Base-by-base conservation (phyloP, 2,888 invertebrate species). In the Uropetala carovei region DNA sequence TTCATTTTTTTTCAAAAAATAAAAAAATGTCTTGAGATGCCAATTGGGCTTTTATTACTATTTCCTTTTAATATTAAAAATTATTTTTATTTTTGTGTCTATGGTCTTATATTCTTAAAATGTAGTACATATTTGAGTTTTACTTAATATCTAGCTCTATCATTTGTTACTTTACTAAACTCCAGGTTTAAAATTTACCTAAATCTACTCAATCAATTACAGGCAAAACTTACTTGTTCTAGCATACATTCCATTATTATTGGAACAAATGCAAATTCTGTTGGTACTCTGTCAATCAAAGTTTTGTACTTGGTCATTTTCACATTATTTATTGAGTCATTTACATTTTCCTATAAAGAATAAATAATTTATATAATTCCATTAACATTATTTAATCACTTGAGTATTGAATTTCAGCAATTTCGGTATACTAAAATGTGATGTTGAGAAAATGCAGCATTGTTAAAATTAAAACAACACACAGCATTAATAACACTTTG, bases 181-280 rank as follows among this genome's bases (percentile, higher is more conserved):
- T n/a, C 64, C 16, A 64, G 5, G 11, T n/a, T 64, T 64, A 64
- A 64, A 7, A 64, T 16, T 18, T 64, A n/a, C 5, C 16, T 16
- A 18, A 64, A 64, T 64, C n/a, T 18, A 64, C 11, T 16, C 64
- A 5, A 22, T 75, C 75, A n/a, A 75, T n/a, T n/a, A 16, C 18
- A n/a, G 7, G 14, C 0, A n/a, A 16, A 30, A 30, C 86, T 86
- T 16, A 86, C 86, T 30, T 60, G 59, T 11, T 86, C 60, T 13
- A 86, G 60, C 60, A 86, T 86, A 9, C 86, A 86, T 27, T 60
- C 60, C 59, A 86, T 22, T 64, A 86, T 86, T 30, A 86, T 60
- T 0, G 86, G 60, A 27, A 86, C 86, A 30, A 60, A 59, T 30
- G 60, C 18, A 9, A 30, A 16, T 86, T 86, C 60, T 22, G 86